phyloP scores from a whole-genome alignment of 2,113 vertebrate species.

The Ammodramus savannarum region DNA sequence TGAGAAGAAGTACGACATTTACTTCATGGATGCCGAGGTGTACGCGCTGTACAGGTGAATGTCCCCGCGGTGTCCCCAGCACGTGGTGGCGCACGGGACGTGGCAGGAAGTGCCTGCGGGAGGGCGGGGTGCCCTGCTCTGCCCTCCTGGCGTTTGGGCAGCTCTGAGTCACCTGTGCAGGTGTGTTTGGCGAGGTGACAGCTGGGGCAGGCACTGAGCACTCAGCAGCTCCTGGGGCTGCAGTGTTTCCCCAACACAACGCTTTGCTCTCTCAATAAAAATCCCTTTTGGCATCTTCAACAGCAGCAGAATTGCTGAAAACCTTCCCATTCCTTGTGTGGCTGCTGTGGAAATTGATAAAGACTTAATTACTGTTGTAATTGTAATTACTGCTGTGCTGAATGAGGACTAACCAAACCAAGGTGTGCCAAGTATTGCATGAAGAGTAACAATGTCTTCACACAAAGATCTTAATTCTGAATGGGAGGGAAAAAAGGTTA shows the following conservation, averaged over 20 bases:
- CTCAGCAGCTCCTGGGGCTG: not conserved
- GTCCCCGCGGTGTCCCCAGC: not conserved
- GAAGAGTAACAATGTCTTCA: not conserved
- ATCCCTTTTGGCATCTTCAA: not conserved
- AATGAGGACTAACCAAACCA: not conserved
- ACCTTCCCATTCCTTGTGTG: not conserved
- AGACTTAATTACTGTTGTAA: not conserved
- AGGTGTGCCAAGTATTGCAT: not conserved
- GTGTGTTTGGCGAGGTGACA: not conserved
- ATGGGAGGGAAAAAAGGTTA: not conserved
- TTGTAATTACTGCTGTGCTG: not conserved
- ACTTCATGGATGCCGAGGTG: slow-evolving; percentile 84
- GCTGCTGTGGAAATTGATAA: not conserved
- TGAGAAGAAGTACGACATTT: slow-evolving; percentile 91
- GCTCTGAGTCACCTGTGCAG: not conserved
- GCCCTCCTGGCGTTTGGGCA: not conserved
- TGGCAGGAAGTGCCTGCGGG: not conserved
- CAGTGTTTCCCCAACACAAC: fast-evolving
- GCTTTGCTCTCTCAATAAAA: not conserved
- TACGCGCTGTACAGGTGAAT: slow-evolving; percentile 86
- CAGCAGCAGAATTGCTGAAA: not conserved
- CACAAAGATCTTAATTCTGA: not conserved
- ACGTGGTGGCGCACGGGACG: fast-evolving
- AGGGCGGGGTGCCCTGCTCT: not conserved
- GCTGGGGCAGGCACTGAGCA: not conserved